phyloP scores from a whole-genome alignment of 1,140 invertebrate species.

The Laodelphax striatellus region DNA sequence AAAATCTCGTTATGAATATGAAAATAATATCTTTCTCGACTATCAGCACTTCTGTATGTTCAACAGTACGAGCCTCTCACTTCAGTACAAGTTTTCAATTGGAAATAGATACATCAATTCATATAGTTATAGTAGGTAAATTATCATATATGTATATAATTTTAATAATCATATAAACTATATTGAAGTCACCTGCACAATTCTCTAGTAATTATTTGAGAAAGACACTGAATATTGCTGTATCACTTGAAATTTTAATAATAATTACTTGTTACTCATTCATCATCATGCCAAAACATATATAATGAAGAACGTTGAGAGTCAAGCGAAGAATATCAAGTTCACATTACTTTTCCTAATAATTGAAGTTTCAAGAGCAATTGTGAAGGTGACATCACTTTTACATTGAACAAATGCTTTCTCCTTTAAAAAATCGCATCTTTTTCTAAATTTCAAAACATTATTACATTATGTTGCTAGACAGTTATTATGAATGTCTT shows the following conservation, averaged over 20 bases:
- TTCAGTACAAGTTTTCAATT: background rate
- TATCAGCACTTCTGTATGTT: background rate
- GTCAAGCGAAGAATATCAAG: background rate
- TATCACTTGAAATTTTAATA: no score
- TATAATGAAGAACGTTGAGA: background rate
- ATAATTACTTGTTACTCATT: no score
- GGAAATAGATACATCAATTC: background rate
- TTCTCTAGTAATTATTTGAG: constrained; percentile 5
- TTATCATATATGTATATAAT: constrained; percentile 8
- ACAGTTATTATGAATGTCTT: no score
- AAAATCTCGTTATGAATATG: no score
- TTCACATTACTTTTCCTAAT: background rate
- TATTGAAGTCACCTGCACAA: constrained; percentile 5
- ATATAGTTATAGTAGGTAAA: background rate
- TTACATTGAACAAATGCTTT: constrained; percentile 8
- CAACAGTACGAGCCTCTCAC: background rate
- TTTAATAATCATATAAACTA: constrained; percentile 6
- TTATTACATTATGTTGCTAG: no score
- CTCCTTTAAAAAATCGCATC: no score
- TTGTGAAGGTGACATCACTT: constrained; percentile 5
- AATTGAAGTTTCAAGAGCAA: background rate
- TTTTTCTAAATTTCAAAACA: no score
- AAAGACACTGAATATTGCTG: constrained; percentile 15
- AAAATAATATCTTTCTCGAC: background rate
- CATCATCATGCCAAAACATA: no score